phyloP scores from a whole-genome alignment of 2,113 vertebrate genomes.

The Ictidomys tridecemlineatus region DNA sequence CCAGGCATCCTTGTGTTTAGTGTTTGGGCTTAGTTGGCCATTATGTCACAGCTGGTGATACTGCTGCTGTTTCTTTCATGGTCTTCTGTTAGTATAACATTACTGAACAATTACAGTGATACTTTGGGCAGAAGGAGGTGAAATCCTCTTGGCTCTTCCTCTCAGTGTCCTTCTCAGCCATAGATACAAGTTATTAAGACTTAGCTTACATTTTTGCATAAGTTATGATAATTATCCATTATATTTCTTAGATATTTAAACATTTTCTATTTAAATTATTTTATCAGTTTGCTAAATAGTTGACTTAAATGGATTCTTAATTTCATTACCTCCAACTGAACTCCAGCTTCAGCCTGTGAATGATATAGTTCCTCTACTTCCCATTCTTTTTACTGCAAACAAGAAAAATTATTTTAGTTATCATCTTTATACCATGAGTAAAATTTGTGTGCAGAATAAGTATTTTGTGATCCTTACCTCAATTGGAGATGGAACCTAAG shows the following conservation, averaged over 20 bases:
- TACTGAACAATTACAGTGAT: neutral
- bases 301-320: constrained; percentile 1
- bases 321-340: constrained; percentile 1
- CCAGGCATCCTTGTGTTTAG: neutral
- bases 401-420: neutral
- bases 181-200: neutral
- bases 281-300: constrained; percentile 7
- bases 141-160: neutral
- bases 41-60: neutral
- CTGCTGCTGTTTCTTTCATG: rapidly evolving
- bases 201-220: neutral
- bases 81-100: neutral
- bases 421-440: neutral
- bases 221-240: neutral
- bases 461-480: neutral
- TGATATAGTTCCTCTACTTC: constrained; percentile 9
- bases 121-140: neutral
- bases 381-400: neutral
- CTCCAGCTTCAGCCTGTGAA: neutral
- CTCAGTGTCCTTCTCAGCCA: neutral
- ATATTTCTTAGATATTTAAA: constrained; percentile 21
- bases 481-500: neutral
- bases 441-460: constrained; percentile 9
- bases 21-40: neutral
- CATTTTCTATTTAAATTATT: neutral